phyloP scores from a whole-genome alignment of 2,113 vertebrate genomes.

The Cichladusa arquata region DNA sequence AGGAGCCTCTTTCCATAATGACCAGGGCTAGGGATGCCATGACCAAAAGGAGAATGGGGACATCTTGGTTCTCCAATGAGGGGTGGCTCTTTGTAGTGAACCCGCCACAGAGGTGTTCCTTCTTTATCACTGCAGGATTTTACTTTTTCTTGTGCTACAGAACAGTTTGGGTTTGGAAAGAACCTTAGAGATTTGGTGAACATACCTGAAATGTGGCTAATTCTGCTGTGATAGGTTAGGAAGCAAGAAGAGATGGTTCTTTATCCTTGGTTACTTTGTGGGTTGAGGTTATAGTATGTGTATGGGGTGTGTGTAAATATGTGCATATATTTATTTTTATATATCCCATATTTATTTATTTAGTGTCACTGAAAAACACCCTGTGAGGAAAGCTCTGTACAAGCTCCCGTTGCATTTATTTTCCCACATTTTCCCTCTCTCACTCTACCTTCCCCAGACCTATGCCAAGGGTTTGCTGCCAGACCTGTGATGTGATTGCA shows the following conservation, averaged over 20 bases:
- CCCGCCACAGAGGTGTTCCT: not conserved
- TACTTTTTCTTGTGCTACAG: not conserved
- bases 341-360: not conserved
- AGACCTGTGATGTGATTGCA: not conserved
- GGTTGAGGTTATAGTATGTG: not conserved
- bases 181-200: not conserved
- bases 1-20: not conserved
- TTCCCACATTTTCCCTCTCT: not conserved
- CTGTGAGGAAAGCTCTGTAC: not conserved
- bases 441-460: not conserved
- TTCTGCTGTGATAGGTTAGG: not conserved
- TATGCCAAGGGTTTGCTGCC: not conserved
- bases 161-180: not conserved
- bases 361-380: not conserved
- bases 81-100: not conserved
- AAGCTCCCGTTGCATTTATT: not conserved
- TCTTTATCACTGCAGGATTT: not conserved
- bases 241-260: not conserved
- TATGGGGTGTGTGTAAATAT: not conserved
- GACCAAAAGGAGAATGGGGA: not conserved
- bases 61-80: not conserved
- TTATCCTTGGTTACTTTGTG: not conserved
- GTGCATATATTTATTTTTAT: not conserved
- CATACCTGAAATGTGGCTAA: accelerated
- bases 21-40: not conserved